Conservation (phyloP, 2,888 invertebrate genomes). For the Dilophus febrilis region DNA sequence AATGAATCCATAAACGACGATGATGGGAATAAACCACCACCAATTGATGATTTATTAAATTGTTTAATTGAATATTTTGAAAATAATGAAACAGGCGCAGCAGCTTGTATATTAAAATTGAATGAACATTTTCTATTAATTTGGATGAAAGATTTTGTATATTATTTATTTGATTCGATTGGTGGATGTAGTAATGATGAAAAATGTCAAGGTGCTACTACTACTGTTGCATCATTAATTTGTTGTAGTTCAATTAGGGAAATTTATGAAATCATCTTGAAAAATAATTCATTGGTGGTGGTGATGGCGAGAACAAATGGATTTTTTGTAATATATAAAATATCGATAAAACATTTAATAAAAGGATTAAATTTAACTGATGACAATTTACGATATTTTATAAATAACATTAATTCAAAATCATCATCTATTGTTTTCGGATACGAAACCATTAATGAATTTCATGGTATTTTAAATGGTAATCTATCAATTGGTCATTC, state of each 20-base stretch:
- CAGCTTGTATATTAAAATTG: neutral
- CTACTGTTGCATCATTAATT: too few relatives aligned
- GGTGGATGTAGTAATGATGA: neutral
- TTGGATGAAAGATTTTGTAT: neutral
- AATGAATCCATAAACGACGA: neutral
- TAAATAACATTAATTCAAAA: too few relatives aligned
- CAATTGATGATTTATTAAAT: neutral
- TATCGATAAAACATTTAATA: neutral
- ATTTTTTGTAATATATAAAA: neutral
- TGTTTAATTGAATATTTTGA: neutral
- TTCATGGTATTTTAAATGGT: conserved; percentile 21
- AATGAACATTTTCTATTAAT: neutral
- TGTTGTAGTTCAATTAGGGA: too few relatives aligned
- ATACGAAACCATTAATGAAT: conserved; percentile 17
- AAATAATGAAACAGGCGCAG: too few relatives aligned
- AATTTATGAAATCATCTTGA: too few relatives aligned
- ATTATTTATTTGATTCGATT: neutral
- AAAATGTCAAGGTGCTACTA: neutral
- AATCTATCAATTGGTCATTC: conserved; percentile 20
- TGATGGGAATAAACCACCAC: neutral
- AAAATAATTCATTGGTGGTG: too few relatives aligned
- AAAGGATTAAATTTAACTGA: neutral
- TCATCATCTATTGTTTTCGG: too few relatives aligned
- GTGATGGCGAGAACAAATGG: too few relatives aligned
- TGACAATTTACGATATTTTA: too few relatives aligned